Evolutionary conservation across 2,113 vertebrate species (phyloP), one percentile per base, ranked within the genome.

Genomic region (Oncorhynchus gorbuscha): DNA sequence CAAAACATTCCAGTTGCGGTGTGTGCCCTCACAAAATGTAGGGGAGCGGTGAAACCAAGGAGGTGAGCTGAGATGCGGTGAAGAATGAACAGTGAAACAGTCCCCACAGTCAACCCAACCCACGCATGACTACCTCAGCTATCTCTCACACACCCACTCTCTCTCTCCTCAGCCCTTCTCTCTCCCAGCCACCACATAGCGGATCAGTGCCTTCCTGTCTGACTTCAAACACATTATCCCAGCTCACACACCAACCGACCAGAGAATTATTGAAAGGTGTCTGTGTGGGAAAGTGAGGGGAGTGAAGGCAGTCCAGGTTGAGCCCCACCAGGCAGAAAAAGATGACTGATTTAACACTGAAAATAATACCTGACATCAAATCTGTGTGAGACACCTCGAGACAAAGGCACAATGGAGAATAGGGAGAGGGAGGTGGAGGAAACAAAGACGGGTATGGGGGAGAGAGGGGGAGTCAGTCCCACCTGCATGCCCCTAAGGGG

Each of bases 321-420:
- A 79, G 83, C 85, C 86, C 86, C 83, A 77, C 59, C 32, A 84
- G 89, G 87, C 85, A 77, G 48, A 68, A 82, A 86, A 86, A 87
- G 85, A 84, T 62, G 83, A 89, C 88, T 92, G 89, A 90, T 91
- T 92, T 92, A 87, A 86, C 85, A 88, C 77, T 32, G 83, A 79
- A 86, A 88, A 83, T 80, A 86, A 87, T 86, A 92, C 89, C 90
- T 90, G 90, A 91, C 90, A 91, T 87, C 82, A 82, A 88, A 92
- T 91, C 86, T 87, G 85, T 83, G 86, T 82, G 85, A 90, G 85
- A 88, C 82, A 77, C 80, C 55, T 49, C 66, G 80, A 90, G 81
- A 89, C 83, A 86, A 83, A 83, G 76, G 78, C 84, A 88, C 85
- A 86, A 85, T 79, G 85, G 76, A 76, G 81, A 85, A 73, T 69